phyloP scores from a whole-genome alignment of 2,113 vertebrate genomes.

The Dasypus novemcinctus region DNA sequence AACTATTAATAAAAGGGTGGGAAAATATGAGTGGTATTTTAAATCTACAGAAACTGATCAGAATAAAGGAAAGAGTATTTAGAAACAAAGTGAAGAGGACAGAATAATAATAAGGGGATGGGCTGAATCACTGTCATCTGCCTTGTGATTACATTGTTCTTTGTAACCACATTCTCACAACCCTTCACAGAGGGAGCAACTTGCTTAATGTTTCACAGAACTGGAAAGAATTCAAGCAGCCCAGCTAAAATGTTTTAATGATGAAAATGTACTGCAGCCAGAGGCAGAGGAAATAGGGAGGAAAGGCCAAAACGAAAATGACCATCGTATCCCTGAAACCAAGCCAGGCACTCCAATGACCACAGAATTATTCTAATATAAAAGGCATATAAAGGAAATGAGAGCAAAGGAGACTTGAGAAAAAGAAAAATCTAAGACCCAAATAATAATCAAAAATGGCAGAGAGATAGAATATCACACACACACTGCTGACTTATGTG shows the following conservation, averaged over 20 bases:
- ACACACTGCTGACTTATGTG: background rate
- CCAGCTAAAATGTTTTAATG: conserved; percentile 9
- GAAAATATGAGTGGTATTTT: background rate
- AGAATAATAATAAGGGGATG: background rate
- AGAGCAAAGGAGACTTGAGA: background rate
- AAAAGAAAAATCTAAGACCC: background rate
- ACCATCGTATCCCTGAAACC: background rate
- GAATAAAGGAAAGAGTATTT: background rate
- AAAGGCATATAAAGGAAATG: conserved; percentile 27
- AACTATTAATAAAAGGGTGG: background rate
- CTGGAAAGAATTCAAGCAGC: conserved; percentile 15
- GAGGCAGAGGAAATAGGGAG: conserved; percentile 6
- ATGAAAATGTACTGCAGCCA: conserved; percentile 5
- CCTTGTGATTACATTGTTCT: background rate
- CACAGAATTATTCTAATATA: background rate
- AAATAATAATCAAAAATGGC: background rate
- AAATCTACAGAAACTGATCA: background rate
- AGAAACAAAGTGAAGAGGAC: background rate
- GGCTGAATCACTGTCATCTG: background rate
- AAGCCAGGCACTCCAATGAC: background rate
- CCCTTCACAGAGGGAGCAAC: background rate
- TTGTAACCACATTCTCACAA: background rate
- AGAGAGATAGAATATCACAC: background rate
- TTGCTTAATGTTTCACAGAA: background rate
- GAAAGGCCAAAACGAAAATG: conserved; percentile 36